Evolutionary conservation across 1,140 invertebrate genomes (phyloP).

Genomic region (Drosophila rufa): DNA sequence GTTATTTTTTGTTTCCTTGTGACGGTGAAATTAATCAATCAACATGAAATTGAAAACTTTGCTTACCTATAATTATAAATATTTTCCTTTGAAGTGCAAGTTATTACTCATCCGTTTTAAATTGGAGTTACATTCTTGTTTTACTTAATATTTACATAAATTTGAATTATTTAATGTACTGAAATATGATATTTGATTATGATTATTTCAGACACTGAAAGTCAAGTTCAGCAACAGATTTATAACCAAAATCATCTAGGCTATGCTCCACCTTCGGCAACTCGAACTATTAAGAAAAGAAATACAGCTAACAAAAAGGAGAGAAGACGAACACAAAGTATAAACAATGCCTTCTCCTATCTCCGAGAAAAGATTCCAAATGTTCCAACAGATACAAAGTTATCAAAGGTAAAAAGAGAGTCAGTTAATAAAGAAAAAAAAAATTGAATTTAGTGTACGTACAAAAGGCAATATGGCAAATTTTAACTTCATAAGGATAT

Average conservation of each 20-base stretch:
- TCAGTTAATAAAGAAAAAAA: too few relatives aligned
- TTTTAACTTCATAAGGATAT: too few relatives aligned
- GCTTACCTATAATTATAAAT: background rate
- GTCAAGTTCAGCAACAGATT: constrained; percentile 45
- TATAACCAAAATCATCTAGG: constrained; percentile 45
- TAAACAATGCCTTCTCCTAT: constrained; percentile 97
- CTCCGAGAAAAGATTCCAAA: constrained; percentile 97
- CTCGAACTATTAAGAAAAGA: constrained; percentile 89
- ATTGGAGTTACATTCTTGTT: too few relatives aligned
- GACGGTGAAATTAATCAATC: background rate
- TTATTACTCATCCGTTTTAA: background rate
- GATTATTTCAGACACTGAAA: constrained; percentile 55
- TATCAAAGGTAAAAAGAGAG: constrained; percentile 89
- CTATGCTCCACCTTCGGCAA: constrained; percentile 82
- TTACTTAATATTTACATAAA: background rate
- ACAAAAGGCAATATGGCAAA: too few relatives aligned
- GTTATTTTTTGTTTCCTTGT: background rate
- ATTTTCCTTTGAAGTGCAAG: background rate
- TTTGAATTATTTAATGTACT: background rate
- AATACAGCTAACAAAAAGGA: constrained; percentile 98
- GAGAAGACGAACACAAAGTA: constrained; percentile 94
- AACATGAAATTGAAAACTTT: background rate
- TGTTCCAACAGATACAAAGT: constrained; percentile 97
- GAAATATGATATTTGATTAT: background rate
- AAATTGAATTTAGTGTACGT: too few relatives aligned